A percentile compares a stretch with the other conserved stretches of the same genome.
Conservation (phyloP, 2,113 vertebrate genomes). For the Muntiacus muntjak region DNA sequence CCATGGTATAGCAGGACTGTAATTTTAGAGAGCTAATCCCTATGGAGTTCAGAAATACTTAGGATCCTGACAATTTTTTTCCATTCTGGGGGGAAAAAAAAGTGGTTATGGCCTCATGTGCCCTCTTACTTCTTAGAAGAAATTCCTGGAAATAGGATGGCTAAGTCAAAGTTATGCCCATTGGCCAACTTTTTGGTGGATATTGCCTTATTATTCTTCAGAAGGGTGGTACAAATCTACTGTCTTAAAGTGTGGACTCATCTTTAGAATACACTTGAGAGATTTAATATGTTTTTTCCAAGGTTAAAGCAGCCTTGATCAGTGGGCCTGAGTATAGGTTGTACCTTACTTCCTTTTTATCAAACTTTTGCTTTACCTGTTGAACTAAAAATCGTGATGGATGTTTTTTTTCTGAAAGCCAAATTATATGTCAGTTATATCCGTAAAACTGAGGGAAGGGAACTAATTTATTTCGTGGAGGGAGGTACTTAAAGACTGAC, state of each 20-base stretch:
- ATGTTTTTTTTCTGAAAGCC: neutral
- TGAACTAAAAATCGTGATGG: neutral
- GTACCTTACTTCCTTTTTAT: neutral
- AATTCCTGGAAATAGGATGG: neutral
- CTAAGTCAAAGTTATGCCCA: too few species aligned
- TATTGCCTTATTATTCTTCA: neutral
- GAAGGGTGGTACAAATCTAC: fast-evolving
- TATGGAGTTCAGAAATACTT: neutral
- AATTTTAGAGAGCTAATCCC: neutral
- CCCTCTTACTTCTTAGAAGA: neutral
- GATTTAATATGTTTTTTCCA: neutral
- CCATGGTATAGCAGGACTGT: neutral
- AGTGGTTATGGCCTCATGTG: neutral
- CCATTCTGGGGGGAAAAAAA: fast-evolving
- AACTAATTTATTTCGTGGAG: neutral
- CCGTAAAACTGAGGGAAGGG: fast-evolving
- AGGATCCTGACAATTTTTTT: neutral
- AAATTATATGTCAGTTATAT: too few species aligned
- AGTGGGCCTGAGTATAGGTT: neutral
- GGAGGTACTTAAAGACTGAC: neutral
- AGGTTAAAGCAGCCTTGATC: neutral
- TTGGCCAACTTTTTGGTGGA: neutral
- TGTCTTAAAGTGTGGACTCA: neutral
- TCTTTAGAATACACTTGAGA: neutral
- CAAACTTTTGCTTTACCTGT: neutral